Evolutionary conservation across 2,888 invertebrate genomes (phyloP), one percentile per base, ranked within the genome.

Genomic region (Volucella bombylans): DNA sequence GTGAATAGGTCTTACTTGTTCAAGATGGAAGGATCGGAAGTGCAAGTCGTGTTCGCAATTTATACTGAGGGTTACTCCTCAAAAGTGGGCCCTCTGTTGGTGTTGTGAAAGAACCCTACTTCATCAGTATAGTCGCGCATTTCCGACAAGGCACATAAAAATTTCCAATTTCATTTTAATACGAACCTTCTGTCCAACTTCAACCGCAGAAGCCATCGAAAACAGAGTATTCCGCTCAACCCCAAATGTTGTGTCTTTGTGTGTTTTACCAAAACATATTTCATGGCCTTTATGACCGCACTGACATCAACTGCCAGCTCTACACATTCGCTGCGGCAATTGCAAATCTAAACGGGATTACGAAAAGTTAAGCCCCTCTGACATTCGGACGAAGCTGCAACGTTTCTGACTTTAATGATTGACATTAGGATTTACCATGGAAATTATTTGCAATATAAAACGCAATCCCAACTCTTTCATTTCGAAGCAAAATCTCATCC

Each of bases 391-490:
- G 76, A 45, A 39, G 69, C 39, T 14, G 49, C 59, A 73, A 64
- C 67, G 55, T 55, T 55, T 77, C 86, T 82, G 86, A 73, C 86
- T 77, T 86, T 81, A 86, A 86, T 86, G 86, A 86, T 86, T 86
- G 86, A 78, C 86, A 86, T 86, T 82, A 85, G 85, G 85, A 85
- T 81, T 85, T 85, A 68, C 71, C 81, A 81, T 85, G 85, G 85
- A 85, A 81, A 85, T 85, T 71, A 85, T 85, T 85, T 81, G 83
- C 83, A 83, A 83, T 79, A 79, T 72, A 79, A 83, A 73, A 14
- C 57, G 18, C 80, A 81, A 74, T 62, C 76, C 50, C 50, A 65
- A 43, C 18, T 10, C 8, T 6, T 1, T 18, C 41, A 43, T 45
- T 49, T 18, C 49, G 67, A 68, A 79, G 43, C 47, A 68, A 68